phyloP scores from a whole-genome alignment of 2,888 invertebrate species.

The Meandrusa payeni region DNA sequence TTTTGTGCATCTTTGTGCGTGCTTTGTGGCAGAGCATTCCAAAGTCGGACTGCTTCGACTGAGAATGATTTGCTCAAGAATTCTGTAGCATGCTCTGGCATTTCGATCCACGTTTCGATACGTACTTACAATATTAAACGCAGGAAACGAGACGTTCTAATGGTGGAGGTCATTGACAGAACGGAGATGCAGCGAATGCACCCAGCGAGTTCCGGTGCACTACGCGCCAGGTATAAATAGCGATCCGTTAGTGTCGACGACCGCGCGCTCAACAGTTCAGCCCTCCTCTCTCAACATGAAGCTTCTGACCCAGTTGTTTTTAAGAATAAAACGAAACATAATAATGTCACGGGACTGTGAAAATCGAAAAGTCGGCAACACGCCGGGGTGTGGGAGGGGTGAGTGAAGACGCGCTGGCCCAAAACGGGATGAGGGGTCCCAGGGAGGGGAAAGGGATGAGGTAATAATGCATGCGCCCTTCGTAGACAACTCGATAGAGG shows the following conservation, averaged over 20 bases:
- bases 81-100: too few relatives aligned
- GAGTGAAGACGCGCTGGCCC: constrained; percentile 41
- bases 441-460: constrained; percentile 46
- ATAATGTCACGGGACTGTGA: constrained; percentile 37
- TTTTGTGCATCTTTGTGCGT: too few relatives aligned
- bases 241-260: constrained; percentile 80
- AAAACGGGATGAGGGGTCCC: constrained; percentile 41
- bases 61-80: too few relatives aligned
- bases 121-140: constrained; percentile 28
- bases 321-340: constrained; percentile 37
- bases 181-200: constrained; percentile 73
- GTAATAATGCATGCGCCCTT: constrained; percentile 73
- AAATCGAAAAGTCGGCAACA: constrained; percentile 38
- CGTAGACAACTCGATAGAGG: constrained; percentile 59
- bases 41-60: too few relatives aligned
- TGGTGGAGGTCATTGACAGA: constrained; percentile 74
- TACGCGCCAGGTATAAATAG: constrained; percentile 79
- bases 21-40: too few relatives aligned
- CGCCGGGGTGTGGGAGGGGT: constrained; percentile 42
- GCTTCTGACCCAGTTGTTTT: constrained; percentile 58
- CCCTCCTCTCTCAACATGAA: constrained; percentile 43
- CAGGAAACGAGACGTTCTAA: constrained; percentile 39
- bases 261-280: constrained; percentile 58
- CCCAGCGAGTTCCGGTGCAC: constrained; percentile 77
- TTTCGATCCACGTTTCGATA: not conserved